Evolutionary conservation across 1,140 invertebrate species (phyloP).

Genomic region (Drosophila prosaltans): DNA sequence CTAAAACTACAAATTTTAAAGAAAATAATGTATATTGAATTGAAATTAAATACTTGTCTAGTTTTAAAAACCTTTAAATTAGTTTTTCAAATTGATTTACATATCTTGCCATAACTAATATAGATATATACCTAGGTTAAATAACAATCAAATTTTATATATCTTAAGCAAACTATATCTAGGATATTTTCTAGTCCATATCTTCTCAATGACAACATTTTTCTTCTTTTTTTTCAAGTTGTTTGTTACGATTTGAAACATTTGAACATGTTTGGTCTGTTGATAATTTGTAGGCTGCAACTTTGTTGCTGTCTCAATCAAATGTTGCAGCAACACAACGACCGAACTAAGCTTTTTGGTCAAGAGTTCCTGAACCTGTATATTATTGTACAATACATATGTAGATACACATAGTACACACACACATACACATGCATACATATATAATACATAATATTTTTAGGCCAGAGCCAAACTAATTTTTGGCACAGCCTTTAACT

Average conservation of each 20-base stretch:
- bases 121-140: neutral
- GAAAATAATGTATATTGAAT: too few relatives aligned
- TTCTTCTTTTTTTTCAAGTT: constrained; percentile 7
- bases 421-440: neutral
- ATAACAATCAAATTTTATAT: neutral
- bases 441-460: neutral
- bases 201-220: neutral
- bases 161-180: neutral
- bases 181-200: neutral
- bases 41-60: too few relatives aligned
- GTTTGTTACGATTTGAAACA: constrained; percentile 76
- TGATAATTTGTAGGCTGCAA: constrained; percentile 49
- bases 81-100: too few relatives aligned
- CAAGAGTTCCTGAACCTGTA: constrained; percentile 17
- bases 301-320: constrained; percentile 33
- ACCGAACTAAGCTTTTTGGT: constrained; percentile 3
- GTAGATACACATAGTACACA: neutral
- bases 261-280: constrained; percentile 70
- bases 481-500: constrained; percentile 17
- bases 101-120: too few relatives aligned
- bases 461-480: constrained; percentile 13
- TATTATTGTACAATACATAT: neutral
- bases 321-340: constrained; percentile 41
- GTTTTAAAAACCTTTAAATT: too few relatives aligned
- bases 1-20: too few relatives aligned